A percentile compares a stretch with the other conserved stretches of the same genome.
phyloP scores from a whole-genome alignment of 1,140 invertebrate species.

The Magallana ariakensis region DNA sequence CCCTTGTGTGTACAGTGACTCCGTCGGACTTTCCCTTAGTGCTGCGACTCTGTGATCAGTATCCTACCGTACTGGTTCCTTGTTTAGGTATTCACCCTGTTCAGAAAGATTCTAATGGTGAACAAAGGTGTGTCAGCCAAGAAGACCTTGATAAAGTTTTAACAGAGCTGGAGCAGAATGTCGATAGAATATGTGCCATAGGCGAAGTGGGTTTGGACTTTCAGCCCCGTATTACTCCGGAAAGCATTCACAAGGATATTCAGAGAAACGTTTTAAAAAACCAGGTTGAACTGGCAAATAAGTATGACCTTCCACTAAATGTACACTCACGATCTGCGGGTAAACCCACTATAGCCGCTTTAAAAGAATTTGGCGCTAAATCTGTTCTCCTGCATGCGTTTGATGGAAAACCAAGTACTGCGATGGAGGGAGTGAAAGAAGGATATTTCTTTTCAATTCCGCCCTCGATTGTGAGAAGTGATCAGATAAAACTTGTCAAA shows the following conservation, averaged over 20 bases:
- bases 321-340: constrained; percentile 80
- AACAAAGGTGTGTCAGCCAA: constrained; percentile 44
- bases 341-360: constrained; percentile 74
- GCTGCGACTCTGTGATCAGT: constrained; percentile 54
- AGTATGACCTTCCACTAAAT: constrained; percentile 74
- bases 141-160: constrained; percentile 64
- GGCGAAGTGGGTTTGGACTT: constrained; percentile 78
- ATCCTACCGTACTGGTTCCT: constrained; percentile 61
- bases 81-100: constrained; percentile 77
- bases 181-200: constrained; percentile 63
- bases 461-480: constrained; percentile 75
- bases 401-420: constrained; percentile 77
- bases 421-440: constrained; percentile 73
- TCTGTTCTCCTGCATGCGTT: constrained; percentile 80
- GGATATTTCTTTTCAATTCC: constrained; percentile 80
- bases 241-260: constrained; percentile 69
- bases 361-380: constrained; percentile 75
- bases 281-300: constrained; percentile 72
- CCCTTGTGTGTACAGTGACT: constrained; percentile 53
- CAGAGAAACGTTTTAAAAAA: constrained; percentile 73
- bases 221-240: constrained; percentile 70
- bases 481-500: constrained; percentile 77
- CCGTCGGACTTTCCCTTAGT: constrained; percentile 55
- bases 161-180: constrained; percentile 63
- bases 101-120: constrained; percentile 57